Evolutionary conservation across 1,140 invertebrate genomes (phyloP).

Genomic region (Camponotus pennsylvanicus): DNA sequence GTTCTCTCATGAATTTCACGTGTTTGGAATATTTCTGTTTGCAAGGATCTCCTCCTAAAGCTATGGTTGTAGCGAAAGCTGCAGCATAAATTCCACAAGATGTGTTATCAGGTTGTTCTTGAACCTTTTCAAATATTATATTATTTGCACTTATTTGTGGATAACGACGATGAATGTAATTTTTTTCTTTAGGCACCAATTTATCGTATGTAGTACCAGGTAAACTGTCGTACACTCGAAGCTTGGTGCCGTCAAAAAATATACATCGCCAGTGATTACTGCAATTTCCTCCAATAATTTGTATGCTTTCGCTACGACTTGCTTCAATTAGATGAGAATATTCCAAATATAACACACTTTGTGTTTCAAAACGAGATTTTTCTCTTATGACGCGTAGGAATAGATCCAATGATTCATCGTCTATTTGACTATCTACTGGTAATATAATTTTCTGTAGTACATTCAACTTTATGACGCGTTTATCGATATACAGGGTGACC

Average conservation of each 20-base stretch:
- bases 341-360: too few relatives aligned
- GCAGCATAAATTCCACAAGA: background rate
- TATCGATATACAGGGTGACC: too few relatives aligned
- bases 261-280: too few relatives aligned
- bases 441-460: too few relatives aligned
- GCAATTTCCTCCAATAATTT: too few relatives aligned
- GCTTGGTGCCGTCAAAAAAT: too few relatives aligned
- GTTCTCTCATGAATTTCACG: background rate
- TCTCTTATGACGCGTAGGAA: background rate
- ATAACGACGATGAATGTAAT: too few relatives aligned
- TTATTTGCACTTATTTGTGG: background rate
- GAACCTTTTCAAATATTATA: background rate
- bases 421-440: too few relatives aligned
- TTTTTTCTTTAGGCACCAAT: too few relatives aligned
- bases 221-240: too few relatives aligned
- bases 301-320: background rate
- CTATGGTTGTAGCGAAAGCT: slow-evolving; percentile 1
- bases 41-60: background rate
- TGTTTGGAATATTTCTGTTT: background rate
- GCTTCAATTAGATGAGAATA: background rate
- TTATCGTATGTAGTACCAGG: too few relatives aligned
- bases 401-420: background rate
- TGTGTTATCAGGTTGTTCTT: background rate
- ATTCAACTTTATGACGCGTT: too few relatives aligned
- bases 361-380: background rate